Evolutionary conservation across 2,797 vertebrate genomes (phyloP), one percentile per base, ranked within the genome.

Genomic region (Acanthurus lineatus): DNA sequence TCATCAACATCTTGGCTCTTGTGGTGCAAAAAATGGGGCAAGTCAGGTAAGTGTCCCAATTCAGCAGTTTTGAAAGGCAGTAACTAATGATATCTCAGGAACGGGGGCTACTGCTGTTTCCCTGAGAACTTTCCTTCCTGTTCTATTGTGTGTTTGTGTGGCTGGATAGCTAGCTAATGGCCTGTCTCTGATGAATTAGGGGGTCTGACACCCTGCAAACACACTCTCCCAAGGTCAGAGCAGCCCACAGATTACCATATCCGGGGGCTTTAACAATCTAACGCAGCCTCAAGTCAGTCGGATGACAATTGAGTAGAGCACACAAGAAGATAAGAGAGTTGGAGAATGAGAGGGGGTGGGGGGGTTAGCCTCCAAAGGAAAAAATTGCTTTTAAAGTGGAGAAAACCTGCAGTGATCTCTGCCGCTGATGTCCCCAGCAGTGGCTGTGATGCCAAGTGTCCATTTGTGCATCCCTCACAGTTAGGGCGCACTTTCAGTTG

Each of bases 131-230:
- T 91, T 93, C 85, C 89, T 90, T 86, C 81, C 83, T 82, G 75
- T 89, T 88, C 83, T 79, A 77, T 83, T 90, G 91, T 93, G 85
- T 92, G 88, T 93, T 90, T 92, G 89, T 91, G 90, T 92, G 92
- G 93, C 90, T 95, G 93, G 89, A 91, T 93, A 86, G 91, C 92
- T 85, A 90, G 93, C 92, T 95, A 95, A 96, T 96, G 95, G 93
- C 89, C 93, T 95, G 95, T 94, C 94, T 94, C 92, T 92, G 93
- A 95, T 95, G 90, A 95, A 94, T 95, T 92, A 93, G 91, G 79
- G 92, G 88, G 92, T 89, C 93, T 91, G 90, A 94, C 93, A 93
- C 89, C 90, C 89, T 83, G 89, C 89, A 91, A 92, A 93, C 90
- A 92, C 84, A 84, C 88, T 89, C 85, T 90, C 73, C 88, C 93